Evolutionary conservation across 2,113 vertebrate genomes (phyloP), one percentile per base, ranked within the genome.

Genomic region (Astur gentilis): DNA sequence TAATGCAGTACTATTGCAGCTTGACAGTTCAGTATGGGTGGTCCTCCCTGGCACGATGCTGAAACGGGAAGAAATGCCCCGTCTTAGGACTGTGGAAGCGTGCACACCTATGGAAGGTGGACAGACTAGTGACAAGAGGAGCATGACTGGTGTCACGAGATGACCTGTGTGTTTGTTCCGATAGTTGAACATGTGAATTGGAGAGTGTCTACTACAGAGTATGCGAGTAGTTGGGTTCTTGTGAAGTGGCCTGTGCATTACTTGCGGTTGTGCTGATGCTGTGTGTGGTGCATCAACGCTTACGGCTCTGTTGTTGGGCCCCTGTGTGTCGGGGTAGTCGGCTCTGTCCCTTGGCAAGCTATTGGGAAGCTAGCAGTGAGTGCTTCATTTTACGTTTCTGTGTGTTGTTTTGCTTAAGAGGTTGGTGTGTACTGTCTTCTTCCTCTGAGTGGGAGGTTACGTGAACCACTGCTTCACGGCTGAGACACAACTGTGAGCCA

Each of bases 201-300:
- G 61, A 19, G 25, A 17, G 27, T 6, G 16, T 20, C n/a, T 38
- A 0, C 67, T 38, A 6, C 0, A 1, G 29, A 40, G n/a, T 13
- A 7, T 11, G 84, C 47, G 76, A 78, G 70, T 40, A 44, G 27
- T 26, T 57, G 60, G 23, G 47, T 40, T 67, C 38, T 44, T 60
- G n/a, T 36, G 40, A 57, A 47, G 25, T 23, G 29, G n/a, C 52
- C 34, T 34, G 6, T 10, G 49, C 45, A 31, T 62, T 34, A 5
- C 25, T 31, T 47, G 55, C 32, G 50, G 10, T 49, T 50, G 34
- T 55, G 65, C 80, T 38, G 87, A 8, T 38, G 61, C 50, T 26
- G 47, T 22, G 55, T 57, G 60, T n/a, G 45, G 70, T 77, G 64
- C 14, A 2, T 11, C 27, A 57, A 38, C 0, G 8, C 31, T 21